Base-by-base conservation (phyloP, 2,797 vertebrate genomes). In the Sebastolobus alascanus region DNA sequence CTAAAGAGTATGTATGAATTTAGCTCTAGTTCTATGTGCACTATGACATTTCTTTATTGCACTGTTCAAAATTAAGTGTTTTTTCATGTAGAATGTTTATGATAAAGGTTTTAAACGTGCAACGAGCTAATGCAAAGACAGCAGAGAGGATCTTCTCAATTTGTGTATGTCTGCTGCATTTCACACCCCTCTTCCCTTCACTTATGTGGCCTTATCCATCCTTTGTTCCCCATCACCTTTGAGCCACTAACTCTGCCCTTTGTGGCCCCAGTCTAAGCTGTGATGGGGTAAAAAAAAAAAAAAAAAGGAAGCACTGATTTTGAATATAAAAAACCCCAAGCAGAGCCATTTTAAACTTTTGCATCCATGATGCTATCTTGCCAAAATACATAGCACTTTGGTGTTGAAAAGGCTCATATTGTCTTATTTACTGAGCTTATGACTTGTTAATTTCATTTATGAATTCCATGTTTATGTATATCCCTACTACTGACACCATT, bases 181-280 rank as follows among this genome's bases (percentile, higher is more conserved):
- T 94, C 86, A 92, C 79, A 80, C 73, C 80, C 46, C 78, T 87
- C 82, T 93, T 93, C 87, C 84, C 81, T 69, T 91, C 70, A 89
- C 84, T 89, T 77, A 79, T 90, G 82, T 85, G 72, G 82, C 86
- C 84, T 94, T 92, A 93, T 93, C 89, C 93, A 68, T 86, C 67
- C 83, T 93, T 94, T 95, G 92, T 94, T 91, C 86, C 69, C 64
- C 63, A 40, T 90, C 84, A 91, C 83, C 87, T 89, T 85, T 87
- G 72, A 84, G 85, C 88, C 80, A 80, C 76, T 40, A 80, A 46
- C 73, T 66, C 73, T 91, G 87, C 82, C 83, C 92, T 92, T 80
- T 84, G 67, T 88, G 87, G 85, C 83, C 78, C 74, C 59, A 78
- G 43, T 84, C 82, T 80, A 83, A 92, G 77, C 85, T 80, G 58